Evolutionary conservation across 2,888 invertebrate species (phyloP), one percentile per base, ranked within the genome.

Genomic region (Philonicus albiceps): DNA sequence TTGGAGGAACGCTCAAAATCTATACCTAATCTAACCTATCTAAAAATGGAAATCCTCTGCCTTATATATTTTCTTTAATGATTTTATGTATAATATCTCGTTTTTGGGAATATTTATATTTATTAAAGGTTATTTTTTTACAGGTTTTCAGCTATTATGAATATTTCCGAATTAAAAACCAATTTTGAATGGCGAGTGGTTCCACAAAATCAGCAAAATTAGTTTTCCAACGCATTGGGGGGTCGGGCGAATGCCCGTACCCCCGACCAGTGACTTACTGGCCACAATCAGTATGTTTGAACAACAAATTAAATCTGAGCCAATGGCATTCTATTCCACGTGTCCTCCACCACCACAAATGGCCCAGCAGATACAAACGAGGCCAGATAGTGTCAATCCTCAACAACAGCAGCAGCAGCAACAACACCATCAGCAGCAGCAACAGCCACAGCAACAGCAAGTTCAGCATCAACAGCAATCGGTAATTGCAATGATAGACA

Each of bases 301-400:
- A 91, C 95, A 95, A 91, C 95, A 95, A 92, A 95, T 95, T 91
- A 95, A 95, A 92, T 94, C 95, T 89, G 95, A 95, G 92, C 95
- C 95, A 89, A 94, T 95, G 94, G 94, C 94, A 93, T 95, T 93
- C 89, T 93, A 93, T 90, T 92, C 93, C 75, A 91, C 93, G 87
- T 89, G 91, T 91, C 89, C 89, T 89, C 86, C 92, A 89, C 89
- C 91, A 90, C 88, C 89, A 86, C 88, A 89, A 88, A 90, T 90
- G n/a, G 89, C 90, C 19, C 86, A 86, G 78, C 85, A 93, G 37
- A 31, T 49, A 31, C 85, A 85, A 85, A 19, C 74, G 31, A n/a
- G 83, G 13, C 34, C 83, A 37, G 64, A 83, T n/a, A 80, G 49
- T 16, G 22, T 34, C 2, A 83, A 83, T 40, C 64, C 83, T 11